Base-by-base conservation (phyloP, 2,113 vertebrate species). In the Malurus melanocephalus region DNA sequence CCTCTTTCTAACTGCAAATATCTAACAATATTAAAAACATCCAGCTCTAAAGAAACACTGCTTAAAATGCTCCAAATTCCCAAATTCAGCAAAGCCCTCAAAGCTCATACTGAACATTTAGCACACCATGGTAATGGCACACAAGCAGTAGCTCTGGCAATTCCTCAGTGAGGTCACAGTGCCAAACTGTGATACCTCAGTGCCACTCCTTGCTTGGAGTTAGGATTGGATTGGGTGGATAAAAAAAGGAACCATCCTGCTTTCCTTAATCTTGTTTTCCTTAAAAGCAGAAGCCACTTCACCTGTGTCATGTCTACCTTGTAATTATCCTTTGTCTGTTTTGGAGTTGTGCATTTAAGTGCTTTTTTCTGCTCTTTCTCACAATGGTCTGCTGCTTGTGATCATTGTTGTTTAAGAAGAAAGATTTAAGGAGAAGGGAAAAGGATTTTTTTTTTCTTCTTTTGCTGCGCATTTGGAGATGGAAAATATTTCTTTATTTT, bases 281-380 rank as follows among this genome's bases (percentile, higher is more conserved):
- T 95, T 85, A 87, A 93, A 94, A 96, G 78, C 85, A 83, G 71
- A 87, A 90, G 74, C 59, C 69, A 75, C 83, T 90, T 77, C 89
- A 94, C 85, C 72, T 79, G 51, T 48, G 46, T 72, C 23, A 51
- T 35, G 71, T 94, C 92, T 96, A 89, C 93, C 71, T 33, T 17
- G 88, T 92, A 94, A 96, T 96, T 96, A 93, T 89, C 65, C 60
- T 64, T 84, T 77, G 76, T 92, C 94, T 96, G 77, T 90, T 94
- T 87, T 52, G 76, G 81, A 85, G 52, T 35, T 89, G 56, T 86
- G 65, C 83, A 67, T 93, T 95, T 93, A 93, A 90, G 90, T 92
- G 79, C 73, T 94, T 93, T 93, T 92, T 93, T 83, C 80, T 74
- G 40, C 79, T 89, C 93, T 93, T 95, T 68, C 92, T 91, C 88